A percentile compares a stretch with the other conserved stretches of the same genome.
Evolutionary conservation across 2,797 vertebrate species (phyloP).

Genomic region (Numenius phaeopus): DNA sequence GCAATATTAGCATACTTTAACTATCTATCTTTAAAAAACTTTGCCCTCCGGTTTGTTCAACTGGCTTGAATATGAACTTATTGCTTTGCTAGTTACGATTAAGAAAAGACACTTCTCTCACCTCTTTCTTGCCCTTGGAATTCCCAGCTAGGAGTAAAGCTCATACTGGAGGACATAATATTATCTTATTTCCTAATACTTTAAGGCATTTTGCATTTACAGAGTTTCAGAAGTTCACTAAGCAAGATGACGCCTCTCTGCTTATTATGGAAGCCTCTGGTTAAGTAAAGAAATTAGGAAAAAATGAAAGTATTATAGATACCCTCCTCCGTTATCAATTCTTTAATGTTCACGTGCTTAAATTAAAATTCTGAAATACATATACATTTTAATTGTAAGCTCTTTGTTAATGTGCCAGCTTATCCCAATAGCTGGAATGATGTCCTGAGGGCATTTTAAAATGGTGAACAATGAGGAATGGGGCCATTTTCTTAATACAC

Average conservation of each 20-base stretch:
- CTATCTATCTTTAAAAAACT: neutral
- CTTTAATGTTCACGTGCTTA: neutral
- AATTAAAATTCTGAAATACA: neutral
- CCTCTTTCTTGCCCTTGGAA: neutral
- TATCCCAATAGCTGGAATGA: neutral
- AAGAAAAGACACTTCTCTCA: neutral
- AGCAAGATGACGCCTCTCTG: neutral
- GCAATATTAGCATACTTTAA: neutral
- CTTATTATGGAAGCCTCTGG: neutral
- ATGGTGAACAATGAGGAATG: neutral
- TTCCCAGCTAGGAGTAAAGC: neutral
- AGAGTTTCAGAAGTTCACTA: neutral
- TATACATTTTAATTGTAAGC: neutral
- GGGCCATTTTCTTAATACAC: neutral
- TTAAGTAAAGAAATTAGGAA: neutral
- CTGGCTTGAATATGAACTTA: neutral
- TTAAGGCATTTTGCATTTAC: neutral
- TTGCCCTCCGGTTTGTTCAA: neutral
- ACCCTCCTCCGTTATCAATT: neutral
- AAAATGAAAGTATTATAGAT: neutral
- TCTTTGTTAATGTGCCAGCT: neutral
- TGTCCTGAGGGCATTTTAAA: neutral
- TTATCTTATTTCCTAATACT: neutral
- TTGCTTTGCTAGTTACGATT: neutral
- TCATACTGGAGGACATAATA: neutral